Conservation (phyloP, 2,797 vertebrate genomes). For the Phataginus tetradactyla region DNA sequence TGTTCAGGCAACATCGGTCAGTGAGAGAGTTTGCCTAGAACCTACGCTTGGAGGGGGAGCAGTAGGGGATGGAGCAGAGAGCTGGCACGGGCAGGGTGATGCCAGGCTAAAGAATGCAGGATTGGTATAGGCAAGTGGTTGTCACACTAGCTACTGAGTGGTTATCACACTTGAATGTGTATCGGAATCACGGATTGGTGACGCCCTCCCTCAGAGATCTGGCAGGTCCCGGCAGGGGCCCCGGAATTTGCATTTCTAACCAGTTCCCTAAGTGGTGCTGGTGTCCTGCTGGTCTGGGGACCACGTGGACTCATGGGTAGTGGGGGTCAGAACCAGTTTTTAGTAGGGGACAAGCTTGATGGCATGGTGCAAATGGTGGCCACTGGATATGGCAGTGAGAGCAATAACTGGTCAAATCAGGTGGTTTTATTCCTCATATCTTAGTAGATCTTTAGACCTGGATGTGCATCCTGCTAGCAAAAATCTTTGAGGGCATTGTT, state of each 20-base stretch:
- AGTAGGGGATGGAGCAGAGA: not conserved
- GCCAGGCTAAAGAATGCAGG: not conserved
- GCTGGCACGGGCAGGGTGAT: not conserved
- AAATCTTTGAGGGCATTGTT: not conserved
- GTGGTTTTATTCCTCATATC: not conserved
- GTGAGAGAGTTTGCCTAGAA: not conserved
- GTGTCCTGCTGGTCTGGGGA: not conserved
- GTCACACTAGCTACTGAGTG: not conserved
- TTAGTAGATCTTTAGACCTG: not conserved
- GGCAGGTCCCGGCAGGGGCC: too few relatives aligned
- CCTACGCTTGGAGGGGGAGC: not conserved
- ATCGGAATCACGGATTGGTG: not conserved
- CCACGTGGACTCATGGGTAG: fast-evolving
- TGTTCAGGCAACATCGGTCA: not conserved
- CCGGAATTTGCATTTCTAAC: not conserved
- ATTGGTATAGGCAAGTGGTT: not conserved
- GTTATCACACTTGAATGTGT: too few relatives aligned
- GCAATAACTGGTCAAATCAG: not conserved
- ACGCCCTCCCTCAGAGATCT: not conserved
- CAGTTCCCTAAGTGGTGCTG: not conserved
- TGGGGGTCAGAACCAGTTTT: not conserved
- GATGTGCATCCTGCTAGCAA: not conserved
- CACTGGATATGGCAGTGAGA: not conserved
- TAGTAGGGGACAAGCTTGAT: not conserved
- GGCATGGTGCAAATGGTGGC: not conserved